These are phyloP conservation scores for Anolis sagrei DNA, from an alignment of 2,113 vertebrate species.

Conservation along the genomic window DNA sequence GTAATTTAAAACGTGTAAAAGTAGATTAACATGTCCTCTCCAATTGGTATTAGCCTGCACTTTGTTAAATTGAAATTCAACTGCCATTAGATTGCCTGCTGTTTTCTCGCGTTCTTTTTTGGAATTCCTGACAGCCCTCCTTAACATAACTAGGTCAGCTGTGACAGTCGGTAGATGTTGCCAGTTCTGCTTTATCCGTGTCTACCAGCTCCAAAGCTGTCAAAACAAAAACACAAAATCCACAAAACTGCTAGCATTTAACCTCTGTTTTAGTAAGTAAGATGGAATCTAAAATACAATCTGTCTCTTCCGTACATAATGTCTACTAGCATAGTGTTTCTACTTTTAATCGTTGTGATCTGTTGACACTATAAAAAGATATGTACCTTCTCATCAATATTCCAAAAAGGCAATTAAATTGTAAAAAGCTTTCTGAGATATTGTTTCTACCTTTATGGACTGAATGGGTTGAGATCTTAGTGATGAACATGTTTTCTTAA, in stretches of 20 bases:
- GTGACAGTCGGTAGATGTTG: conserved; percentile 11
- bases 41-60: conserved; percentile 45
- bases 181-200: conserved; percentile 8
- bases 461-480: background rate
- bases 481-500: background rate
- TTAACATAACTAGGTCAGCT: conserved; percentile 31
- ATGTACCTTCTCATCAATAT: background rate
- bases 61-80: conserved; percentile 30
- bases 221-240: conserved; percentile 19
- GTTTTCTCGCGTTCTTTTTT: conserved; percentile 40
- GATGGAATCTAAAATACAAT: conserved; percentile 16
- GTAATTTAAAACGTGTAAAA: conserved; percentile 41
- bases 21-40: conserved; percentile 51
- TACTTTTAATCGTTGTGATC: background rate
- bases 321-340: conserved; percentile 14
- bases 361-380: background rate
- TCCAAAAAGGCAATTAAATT: background rate
- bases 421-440: background rate
- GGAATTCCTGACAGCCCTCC: conserved; percentile 13
- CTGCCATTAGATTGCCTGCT: conserved; percentile 35
- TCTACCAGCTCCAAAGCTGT: conserved; percentile 28
- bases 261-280: conserved; percentile 24
- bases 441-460: background rate
- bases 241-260: conserved; percentile 26
- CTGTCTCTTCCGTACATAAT: background rate